These are phyloP conservation scores for Brienomyrus longianalis DNA, from an alignment of 2,113 vertebrate genomes.

Conservation along the genomic window DNA sequence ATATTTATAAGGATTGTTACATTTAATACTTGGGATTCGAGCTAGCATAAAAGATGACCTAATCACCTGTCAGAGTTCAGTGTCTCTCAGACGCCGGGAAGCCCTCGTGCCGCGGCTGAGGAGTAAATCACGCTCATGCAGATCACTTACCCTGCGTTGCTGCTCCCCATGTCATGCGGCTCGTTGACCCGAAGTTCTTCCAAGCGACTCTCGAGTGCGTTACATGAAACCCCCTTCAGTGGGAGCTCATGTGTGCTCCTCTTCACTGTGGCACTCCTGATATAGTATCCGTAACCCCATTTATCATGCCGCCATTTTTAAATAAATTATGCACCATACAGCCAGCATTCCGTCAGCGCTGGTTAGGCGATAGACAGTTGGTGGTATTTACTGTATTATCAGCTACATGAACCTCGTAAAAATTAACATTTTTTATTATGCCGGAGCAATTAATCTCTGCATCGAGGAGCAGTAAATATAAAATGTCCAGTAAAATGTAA, in stretches of 20 bases:
- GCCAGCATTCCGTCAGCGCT: neutral
- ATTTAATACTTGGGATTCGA: constrained; percentile 45
- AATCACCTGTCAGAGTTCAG: constrained; percentile 44
- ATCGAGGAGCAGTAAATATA: neutral
- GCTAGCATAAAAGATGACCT: constrained; percentile 54
- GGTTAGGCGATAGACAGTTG: no score
- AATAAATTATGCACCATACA: neutral
- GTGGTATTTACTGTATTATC: neutral
- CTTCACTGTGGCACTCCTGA: neutral
- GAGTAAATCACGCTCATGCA: constrained; percentile 39
- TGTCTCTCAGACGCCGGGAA: constrained; percentile 28
- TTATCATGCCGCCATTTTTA: neutral
- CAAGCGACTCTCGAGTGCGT: constrained; percentile 7
- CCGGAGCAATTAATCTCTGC: no score
- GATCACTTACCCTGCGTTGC: constrained; percentile 41
- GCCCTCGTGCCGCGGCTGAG: constrained; percentile 21
- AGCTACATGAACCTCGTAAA: neutral
- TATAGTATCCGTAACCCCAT: neutral
- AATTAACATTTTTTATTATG: neutral
- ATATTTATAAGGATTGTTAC: constrained; percentile 44
- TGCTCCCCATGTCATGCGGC: constrained; percentile 21
- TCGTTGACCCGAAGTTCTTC: constrained; percentile 20
- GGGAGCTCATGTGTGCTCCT: neutral
- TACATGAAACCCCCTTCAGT: neutral
- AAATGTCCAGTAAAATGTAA: neutral